These are phyloP conservation scores for Nebria ingens DNA, from an alignment of 1,140 invertebrate species.

Conservation along the genomic window DNA sequence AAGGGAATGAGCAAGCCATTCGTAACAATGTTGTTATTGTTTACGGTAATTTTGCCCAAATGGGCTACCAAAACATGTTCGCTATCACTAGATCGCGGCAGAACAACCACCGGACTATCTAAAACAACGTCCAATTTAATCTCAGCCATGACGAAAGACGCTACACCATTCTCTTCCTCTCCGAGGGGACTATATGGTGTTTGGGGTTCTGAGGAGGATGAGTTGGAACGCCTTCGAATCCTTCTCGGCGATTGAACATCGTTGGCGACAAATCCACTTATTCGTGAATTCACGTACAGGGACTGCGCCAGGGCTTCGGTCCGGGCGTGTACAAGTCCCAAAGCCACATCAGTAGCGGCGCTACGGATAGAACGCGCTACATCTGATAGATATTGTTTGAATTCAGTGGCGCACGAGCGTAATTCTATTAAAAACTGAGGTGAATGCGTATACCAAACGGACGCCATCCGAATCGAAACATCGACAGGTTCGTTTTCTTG, in stretches of 20 bases:
- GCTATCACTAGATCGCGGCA: conserved; percentile 66
- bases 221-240: conserved; percentile 29
- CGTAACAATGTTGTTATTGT: conserved; percentile 29
- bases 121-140: conserved; percentile 62
- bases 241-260: conserved; percentile 27
- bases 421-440: conserved; percentile 77
- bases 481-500: conserved; percentile 35
- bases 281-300: conserved; percentile 42
- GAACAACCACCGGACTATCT: conserved; percentile 81
- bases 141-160: conserved; percentile 14
- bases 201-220: conserved; percentile 30
- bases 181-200: conserved; percentile 36
- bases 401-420: conserved; percentile 66
- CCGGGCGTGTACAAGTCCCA: conserved; percentile 72
- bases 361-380: conserved; percentile 72
- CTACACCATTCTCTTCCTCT: conserved; percentile 20
- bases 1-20: conserved; percentile 17
- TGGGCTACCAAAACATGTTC: conserved; percentile 83
- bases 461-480: conserved; percentile 65
- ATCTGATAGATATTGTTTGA: conserved; percentile 57
- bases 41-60: conserved; percentile 76
- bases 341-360: conserved; percentile 88
- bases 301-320: conserved; percentile 39
- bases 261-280: conserved; percentile 30
- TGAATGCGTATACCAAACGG: conserved; percentile 88